These are phyloP conservation scores for Gobius niger DNA, from an alignment of 2,113 vertebrate genomes.

Conservation along the genomic window DNA sequence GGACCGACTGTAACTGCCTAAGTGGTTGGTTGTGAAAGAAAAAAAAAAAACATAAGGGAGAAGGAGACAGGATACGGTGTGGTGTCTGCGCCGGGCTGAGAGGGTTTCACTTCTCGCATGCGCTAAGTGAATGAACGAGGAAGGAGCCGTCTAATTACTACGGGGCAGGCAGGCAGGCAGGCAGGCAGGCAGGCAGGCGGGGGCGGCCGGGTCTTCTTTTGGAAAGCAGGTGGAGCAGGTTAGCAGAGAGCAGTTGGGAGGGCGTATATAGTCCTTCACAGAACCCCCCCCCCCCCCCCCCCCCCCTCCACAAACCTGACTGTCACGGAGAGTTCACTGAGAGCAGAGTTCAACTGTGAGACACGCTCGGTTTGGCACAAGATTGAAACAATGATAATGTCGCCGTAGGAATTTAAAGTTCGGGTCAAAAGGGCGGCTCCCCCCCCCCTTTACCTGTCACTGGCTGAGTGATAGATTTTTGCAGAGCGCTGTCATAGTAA, in stretches of 20 bases:
- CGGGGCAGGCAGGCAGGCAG: not conserved
- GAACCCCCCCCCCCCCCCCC: too few species aligned
- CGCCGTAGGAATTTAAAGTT: too few species aligned
- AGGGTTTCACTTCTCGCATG: conserved; percentile 12
- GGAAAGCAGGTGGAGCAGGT: conserved; percentile 58
- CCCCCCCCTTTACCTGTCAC: too few species aligned
- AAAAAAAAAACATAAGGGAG: not conserved
- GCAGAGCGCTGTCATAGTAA: too few species aligned
- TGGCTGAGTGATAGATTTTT: too few species aligned
- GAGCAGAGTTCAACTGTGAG: not conserved
- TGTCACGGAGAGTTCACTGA: not conserved
- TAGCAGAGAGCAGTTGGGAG: conserved; percentile 13
- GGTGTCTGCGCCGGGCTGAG: not conserved
- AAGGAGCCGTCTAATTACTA: conserved; percentile 17
- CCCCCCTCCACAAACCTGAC: conserved; percentile 30
- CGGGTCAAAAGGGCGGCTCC: too few species aligned
- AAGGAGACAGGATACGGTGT: not conserved
- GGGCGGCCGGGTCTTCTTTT: conserved; percentile 25
- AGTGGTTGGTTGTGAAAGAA: conserved; percentile 7
- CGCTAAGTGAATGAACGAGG: conserved; percentile 15
- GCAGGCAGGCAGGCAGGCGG: not conserved
- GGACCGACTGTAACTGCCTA: conserved; percentile 29
- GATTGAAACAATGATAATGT: too few species aligned
- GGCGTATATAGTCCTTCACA: not conserved
- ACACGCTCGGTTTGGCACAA: too few species aligned